These are phyloP conservation scores for Epirrhoe tristata DNA, from an alignment of 2,888 invertebrate genomes.

Conservation along the genomic window DNA sequence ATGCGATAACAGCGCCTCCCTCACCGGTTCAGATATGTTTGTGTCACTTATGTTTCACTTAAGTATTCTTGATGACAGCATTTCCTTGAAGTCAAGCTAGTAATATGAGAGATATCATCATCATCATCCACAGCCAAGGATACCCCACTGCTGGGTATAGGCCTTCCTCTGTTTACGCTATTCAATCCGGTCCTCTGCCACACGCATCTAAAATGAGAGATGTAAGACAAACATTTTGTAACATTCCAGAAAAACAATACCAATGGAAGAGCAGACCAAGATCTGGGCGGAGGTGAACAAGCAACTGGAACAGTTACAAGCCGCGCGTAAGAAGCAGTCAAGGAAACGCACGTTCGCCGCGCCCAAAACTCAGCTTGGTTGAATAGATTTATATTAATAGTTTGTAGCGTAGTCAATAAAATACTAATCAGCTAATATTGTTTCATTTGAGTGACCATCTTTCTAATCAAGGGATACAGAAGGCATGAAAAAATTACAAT, in stretches of 20 bases:
- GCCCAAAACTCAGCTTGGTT: slow-evolving; percentile 73
- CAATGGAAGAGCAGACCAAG: slow-evolving; percentile 94
- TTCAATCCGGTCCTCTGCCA: too few species aligned
- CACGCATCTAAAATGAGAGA: too few species aligned
- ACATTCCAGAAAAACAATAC: slow-evolving; percentile 89
- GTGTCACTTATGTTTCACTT: too few species aligned
- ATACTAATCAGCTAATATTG: slow-evolving; percentile 15
- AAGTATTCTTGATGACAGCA: too few species aligned
- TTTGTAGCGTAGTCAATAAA: slow-evolving; percentile 38
- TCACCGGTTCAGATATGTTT: too few species aligned
- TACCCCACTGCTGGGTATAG: too few species aligned
- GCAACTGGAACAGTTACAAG: slow-evolving; percentile 89
- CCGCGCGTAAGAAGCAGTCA: slow-evolving; percentile 82
- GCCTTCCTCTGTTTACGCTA: too few species aligned
- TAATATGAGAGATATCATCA: too few species aligned
- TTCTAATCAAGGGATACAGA: background rate
- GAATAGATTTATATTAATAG: slow-evolving; percentile 38
- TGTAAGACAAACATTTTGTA: background rate
- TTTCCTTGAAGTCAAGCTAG: too few species aligned
- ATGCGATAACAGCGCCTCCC: too few species aligned
- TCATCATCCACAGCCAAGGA: too few species aligned
- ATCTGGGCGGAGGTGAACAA: slow-evolving; percentile 94
- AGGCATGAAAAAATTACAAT: too few species aligned
- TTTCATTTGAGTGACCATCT: background rate
- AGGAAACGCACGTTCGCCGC: slow-evolving; percentile 70